phyloP scores from a whole-genome alignment of 1,140 invertebrate species.

The Bombus waltoni region DNA sequence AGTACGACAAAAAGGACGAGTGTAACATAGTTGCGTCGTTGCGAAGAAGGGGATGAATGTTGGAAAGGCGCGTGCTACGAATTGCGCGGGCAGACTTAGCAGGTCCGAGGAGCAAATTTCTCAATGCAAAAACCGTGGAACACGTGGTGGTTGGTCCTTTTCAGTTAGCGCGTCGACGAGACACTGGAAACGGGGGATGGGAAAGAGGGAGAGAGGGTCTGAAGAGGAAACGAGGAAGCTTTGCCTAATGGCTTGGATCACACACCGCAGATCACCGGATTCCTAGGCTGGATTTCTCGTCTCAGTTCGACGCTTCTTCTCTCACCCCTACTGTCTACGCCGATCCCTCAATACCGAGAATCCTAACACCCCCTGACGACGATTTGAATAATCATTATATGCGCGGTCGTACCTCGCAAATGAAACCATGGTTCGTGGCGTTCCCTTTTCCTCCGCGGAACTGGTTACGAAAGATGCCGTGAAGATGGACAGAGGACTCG shows the following conservation, averaged over 20 bases:
- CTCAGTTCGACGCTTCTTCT: not conserved
- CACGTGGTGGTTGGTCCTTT: constrained; percentile 64
- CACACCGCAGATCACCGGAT: constrained; percentile 62
- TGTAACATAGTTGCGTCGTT: not conserved
- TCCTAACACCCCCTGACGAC: constrained; percentile 65
- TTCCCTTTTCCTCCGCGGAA: constrained; percentile 31
- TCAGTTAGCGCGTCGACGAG: constrained; percentile 57
- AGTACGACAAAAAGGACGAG: too few species aligned
- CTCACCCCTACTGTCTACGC: not conserved
- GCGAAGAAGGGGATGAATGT: constrained; percentile 37
- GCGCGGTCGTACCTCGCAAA: constrained; percentile 76
- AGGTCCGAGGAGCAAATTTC: constrained; percentile 29
- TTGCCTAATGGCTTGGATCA: constrained; percentile 68
- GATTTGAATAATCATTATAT: constrained; percentile 83
- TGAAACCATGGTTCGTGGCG: constrained; percentile 54
- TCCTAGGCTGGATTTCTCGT: constrained; percentile 32
- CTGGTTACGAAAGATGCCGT: not conserved
- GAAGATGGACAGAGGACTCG: constrained; percentile 2
- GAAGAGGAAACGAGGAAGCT: constrained; percentile 40
- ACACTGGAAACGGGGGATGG: not conserved
- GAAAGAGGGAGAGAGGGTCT: not conserved
- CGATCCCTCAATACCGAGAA: constrained; percentile 48
- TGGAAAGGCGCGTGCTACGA: constrained; percentile 61
- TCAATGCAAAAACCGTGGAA: constrained; percentile 54
- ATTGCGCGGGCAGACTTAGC: constrained; percentile 64